phyloP scores from a whole-genome alignment of 2,113 vertebrate genomes.

The Elgaria multicarinata region DNA sequence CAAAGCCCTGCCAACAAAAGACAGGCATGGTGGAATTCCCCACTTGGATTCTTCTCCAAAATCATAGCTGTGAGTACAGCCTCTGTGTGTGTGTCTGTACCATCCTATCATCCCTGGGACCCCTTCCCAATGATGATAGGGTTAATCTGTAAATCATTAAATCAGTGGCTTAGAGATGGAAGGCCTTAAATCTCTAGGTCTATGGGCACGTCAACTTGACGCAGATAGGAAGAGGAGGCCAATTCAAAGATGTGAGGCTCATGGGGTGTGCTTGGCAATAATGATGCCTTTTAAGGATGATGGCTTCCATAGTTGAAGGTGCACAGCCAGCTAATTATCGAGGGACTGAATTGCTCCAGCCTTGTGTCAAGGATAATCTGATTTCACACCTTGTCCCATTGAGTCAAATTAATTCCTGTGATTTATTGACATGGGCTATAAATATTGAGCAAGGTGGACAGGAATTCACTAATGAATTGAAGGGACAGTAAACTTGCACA shows the following conservation, averaged over 20 bases:
- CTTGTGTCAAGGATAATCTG: background rate
- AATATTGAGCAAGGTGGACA: slow-evolving; percentile 42
- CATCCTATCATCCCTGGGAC: too few relatives aligned
- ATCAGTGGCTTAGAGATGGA: background rate
- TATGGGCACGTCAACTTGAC: background rate
- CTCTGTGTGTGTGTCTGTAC: too few relatives aligned
- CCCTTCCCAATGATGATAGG: background rate
- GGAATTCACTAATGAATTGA: slow-evolving; percentile 29
- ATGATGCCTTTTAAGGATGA: background rate
- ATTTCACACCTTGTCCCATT: slow-evolving; percentile 7
- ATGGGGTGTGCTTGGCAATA: background rate
- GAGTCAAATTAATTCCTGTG: slow-evolving; percentile 37
- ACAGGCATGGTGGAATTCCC: too few relatives aligned
- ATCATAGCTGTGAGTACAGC: too few relatives aligned
- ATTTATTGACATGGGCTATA: slow-evolving; percentile 38
- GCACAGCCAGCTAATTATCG: background rate
- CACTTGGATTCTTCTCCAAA: too few relatives aligned
- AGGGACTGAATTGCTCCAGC: background rate
- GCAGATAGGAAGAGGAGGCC: background rate
- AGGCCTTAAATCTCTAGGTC: background rate
- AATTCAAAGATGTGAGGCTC: background rate
- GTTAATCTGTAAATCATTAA: background rate
- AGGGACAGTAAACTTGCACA: slow-evolving; percentile 13
- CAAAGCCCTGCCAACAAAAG: too few relatives aligned
- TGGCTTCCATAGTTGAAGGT: background rate